Evolutionary conservation across 2,113 vertebrate genomes (phyloP), one percentile per base, ranked within the genome.

Genomic region (Nycticryphes semicollaris): DNA sequence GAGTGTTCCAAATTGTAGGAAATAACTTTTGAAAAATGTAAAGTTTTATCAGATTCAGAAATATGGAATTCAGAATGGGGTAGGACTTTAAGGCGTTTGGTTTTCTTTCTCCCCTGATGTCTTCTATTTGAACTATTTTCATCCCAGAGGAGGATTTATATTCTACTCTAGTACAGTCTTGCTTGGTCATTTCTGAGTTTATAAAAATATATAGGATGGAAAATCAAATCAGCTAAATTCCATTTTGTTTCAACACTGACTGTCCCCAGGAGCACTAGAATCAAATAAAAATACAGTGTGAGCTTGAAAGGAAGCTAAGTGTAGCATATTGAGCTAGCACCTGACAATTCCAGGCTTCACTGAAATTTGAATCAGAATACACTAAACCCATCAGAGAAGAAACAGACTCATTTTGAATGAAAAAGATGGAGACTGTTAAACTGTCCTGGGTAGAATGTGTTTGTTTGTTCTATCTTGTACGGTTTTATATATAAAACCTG

Each of bases 211-310:
- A 95, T 94, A 80, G 81, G 92, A 97, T 96, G 62, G 82, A 97
- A 97, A 97, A 97, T 96, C 89, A 96, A 96, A 97, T 97, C 90
- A 89, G 37, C 96, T 94, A 81, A 96, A 97, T 96, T 92, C 59
- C 76, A 70, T 97, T 97, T 97, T 97, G 80, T 97, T 96, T 97
- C 87, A 93, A 87, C 93, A 93, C 57, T 1, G 8, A 72, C 22
- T 95, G 54, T 90, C 89, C 89, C 87, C 89, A 89, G 66, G 69
- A 96, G 76, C 95, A 64, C 67, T 66, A 67, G 90, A 97, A 95
- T 97, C 90, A 94, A 95, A 97, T 96, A 89, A 96, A 94, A 74
- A 86, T 96, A 91, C 94, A 93, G 30, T 50, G 47, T 47, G 69
- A 93, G 33, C 96, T 94, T 96, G 73, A 96, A 87, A 93, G 69